Base-by-base conservation (phyloP, 2,797 vertebrate genomes). In the Scleropages formosus region DNA sequence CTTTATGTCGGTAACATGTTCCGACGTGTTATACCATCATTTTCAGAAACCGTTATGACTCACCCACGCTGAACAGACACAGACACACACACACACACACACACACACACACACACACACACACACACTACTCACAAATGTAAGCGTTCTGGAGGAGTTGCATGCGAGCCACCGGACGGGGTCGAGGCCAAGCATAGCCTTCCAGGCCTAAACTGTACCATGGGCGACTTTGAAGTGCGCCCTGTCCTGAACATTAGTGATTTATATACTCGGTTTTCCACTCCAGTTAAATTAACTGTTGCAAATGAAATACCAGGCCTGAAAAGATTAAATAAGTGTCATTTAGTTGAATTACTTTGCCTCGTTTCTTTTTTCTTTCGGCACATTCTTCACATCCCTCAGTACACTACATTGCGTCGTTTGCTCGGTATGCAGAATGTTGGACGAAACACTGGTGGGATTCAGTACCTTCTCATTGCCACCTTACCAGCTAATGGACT, bases 11-110 rank as follows among this genome's bases (percentile, higher is more conserved):
- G 61, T 72, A n/a, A 61, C 56, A 15, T 59, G 70, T 60, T 24
- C 70, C 31, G 22, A 56, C 70, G 72, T 16, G 70, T 46, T 72
- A 46, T 61, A 72, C 10, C 10, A 22, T 59, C 44, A 44, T 60
- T 12, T 27, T 9, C 39, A 15, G 20, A 39, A 51, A 20, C 10
- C 27, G 6, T 24, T 59, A 47, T 10, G n/a, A 61, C 58, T 39
- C 16, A 20, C 51, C 51, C 53, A 60, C 20, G 39, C 53, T 13
- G n/a, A 4, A n/a, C 12, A 58, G 3, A 58, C 4, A n/a, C 53
- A 58, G 12, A 53, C n/a, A n/a, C n/a, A n/a, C n/a, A n/a, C n/a
- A n/a, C n/a, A n/a, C n/a, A n/a, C n/a, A n/a, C n/a, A n/a, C n/a
- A n/a, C n/a, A n/a, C n/a, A n/a, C n/a, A n/a, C n/a, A n/a, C n/a